Percentiles rank a stretch among this genome's conserved stretches.
Evolutionary conservation across 2,113 vertebrate species (phyloP).

Genomic region (Sturnira hondurensis): DNA sequence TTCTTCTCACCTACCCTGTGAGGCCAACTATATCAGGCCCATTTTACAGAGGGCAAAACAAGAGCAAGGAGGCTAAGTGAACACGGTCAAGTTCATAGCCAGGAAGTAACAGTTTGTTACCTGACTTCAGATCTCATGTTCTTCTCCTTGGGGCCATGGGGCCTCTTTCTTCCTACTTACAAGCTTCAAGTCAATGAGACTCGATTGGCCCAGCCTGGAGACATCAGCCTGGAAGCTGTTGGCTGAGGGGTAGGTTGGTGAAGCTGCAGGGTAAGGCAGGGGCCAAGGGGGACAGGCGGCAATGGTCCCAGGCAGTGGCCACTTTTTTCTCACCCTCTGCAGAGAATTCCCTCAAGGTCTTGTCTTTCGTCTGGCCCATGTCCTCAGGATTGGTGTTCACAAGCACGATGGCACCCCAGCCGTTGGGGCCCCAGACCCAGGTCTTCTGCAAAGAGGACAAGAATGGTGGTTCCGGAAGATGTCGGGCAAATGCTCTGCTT

Average conservation of each 20-base stretch:
- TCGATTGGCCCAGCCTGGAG: neutral
- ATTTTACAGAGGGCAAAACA: neutral
- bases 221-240: too few relatives aligned
- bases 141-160: fast-evolving
- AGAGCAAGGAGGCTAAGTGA: neutral
- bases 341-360: neutral
- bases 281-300: neutral
- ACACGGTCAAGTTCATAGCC: neutral
- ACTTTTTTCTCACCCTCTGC: neutral
- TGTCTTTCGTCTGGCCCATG: fast-evolving
- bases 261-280: neutral
- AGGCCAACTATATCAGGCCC: neutral
- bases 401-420: slow-evolving; percentile 89
- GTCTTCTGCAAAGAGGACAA: slow-evolving; percentile 70
- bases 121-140: neutral
- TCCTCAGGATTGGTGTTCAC: slow-evolving; percentile 86
- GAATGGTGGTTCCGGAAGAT: fast-evolving
- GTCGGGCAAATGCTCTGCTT: neutral
- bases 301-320: fast-evolving
- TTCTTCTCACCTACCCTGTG: neutral
- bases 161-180: neutral
- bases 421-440: slow-evolving; percentile 89
- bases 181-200: neutral
- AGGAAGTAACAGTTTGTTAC: neutral
- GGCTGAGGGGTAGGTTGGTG: fast-evolving